These are phyloP conservation scores for Cyprinodon diabolis DNA, from an alignment of 2,797 vertebrate genomes.

Conservation along the genomic window DNA sequence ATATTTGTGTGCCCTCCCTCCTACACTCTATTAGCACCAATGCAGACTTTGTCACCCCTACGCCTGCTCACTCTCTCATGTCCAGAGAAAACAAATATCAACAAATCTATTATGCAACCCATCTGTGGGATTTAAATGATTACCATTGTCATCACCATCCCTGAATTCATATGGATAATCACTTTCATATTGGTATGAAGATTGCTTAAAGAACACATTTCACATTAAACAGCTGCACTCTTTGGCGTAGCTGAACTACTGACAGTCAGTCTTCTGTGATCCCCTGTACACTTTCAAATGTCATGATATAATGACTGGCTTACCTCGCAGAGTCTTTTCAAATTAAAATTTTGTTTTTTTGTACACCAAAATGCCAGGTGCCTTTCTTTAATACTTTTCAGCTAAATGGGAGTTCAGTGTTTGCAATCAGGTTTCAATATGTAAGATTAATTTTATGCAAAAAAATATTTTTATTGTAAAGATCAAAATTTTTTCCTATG, in stretches of 20 bases:
- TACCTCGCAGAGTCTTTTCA: conserved; percentile 14
- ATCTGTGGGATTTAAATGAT: conserved; percentile 37
- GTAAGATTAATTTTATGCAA: conserved; percentile 13
- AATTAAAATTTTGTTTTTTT: conserved; percentile 1
- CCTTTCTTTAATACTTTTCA: conserved; percentile 32
- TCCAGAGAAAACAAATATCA: conserved; percentile 49
- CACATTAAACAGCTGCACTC: neutral
- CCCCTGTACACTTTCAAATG: conserved; percentile 14
- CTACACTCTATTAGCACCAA: conserved; percentile 49
- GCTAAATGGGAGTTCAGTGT: conserved; percentile 19
- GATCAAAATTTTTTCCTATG: too few relatives aligned
- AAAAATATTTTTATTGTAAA: too few relatives aligned
- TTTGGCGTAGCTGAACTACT: neutral
- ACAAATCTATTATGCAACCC: conserved; percentile 54
- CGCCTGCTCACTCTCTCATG: conserved; percentile 43
- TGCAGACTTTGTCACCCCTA: conserved; percentile 40
- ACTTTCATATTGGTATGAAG: neutral
- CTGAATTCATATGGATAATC: conserved; percentile 17
- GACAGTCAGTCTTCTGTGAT: too few relatives aligned
- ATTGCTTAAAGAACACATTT: neutral
- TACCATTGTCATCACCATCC: conserved; percentile 16
- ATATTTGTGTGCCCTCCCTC: conserved; percentile 44
- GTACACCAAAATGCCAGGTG: conserved; percentile 55
- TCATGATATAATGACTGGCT: neutral
- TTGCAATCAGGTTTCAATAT: conserved; percentile 31